Evolutionary conservation across 1,140 invertebrate genomes (phyloP).

Genomic region (Gonatopus flavifemur): DNA sequence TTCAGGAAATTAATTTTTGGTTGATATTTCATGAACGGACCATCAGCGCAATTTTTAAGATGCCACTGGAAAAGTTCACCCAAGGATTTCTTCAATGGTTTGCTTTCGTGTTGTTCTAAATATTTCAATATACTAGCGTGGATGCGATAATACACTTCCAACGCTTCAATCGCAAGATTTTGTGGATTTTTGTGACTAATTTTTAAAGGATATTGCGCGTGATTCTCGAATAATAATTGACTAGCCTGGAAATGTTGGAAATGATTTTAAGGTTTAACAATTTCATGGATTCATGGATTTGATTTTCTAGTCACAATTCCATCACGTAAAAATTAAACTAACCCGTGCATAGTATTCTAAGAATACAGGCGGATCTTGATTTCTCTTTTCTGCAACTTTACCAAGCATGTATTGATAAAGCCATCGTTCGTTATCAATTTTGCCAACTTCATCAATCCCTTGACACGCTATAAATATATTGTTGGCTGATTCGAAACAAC

Average conservation of each 20-base stretch:
- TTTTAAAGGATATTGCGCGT: constrained; percentile 82
- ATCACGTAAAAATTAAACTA: constrained; percentile 29
- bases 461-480: constrained; percentile 58
- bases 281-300: no score
- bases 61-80: constrained; percentile 44
- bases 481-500: constrained; percentile 76
- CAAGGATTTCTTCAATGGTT: constrained; percentile 52
- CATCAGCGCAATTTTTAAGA: constrained; percentile 48
- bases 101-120: constrained; percentile 69
- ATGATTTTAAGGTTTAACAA: no score
- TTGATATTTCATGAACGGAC: constrained; percentile 53
- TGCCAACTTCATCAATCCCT: constrained; percentile 38
- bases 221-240: constrained; percentile 74
- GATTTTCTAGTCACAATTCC: no score
- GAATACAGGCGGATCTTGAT: constrained; percentile 71
- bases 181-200: constrained; percentile 84
- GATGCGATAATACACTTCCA: constrained; percentile 83
- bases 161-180: constrained; percentile 82
- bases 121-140: constrained; percentile 86
- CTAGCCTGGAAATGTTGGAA: constrained; percentile 60
- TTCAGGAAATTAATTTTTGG: constrained; percentile 46
- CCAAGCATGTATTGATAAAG: constrained; percentile 90
- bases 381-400: constrained; percentile 85
- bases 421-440: constrained; percentile 80
- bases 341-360: constrained; percentile 78